These are phyloP conservation scores for Scomber scombrus DNA, from an alignment of 2,113 vertebrate species.

Conservation along the genomic window DNA sequence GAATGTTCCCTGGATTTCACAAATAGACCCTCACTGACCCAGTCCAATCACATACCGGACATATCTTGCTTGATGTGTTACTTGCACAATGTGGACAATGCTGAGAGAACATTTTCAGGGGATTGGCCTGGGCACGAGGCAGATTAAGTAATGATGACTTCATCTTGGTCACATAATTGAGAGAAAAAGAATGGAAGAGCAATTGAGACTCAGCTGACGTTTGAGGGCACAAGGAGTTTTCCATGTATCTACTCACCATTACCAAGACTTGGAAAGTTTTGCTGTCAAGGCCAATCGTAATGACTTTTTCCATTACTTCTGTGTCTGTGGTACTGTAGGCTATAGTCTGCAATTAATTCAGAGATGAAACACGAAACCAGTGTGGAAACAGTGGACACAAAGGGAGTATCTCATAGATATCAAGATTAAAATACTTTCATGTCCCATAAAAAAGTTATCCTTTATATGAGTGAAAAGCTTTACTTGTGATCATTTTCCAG, in stretches of 20 bases:
- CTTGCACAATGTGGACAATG: slow-evolving; percentile 25
- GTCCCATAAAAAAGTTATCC: slow-evolving; percentile 2
- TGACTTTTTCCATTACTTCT: slow-evolving; percentile 75
- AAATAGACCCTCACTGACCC: slow-evolving; percentile 32
- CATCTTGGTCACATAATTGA: slow-evolving; percentile 36
- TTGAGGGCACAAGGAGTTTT: slow-evolving; percentile 67
- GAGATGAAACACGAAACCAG: slow-evolving; percentile 55
- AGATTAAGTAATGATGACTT: slow-evolving; percentile 51
- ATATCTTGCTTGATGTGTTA: slow-evolving; percentile 41
- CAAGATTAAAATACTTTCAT: slow-evolving; percentile 19
- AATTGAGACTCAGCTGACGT: background rate
- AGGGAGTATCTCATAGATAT: slow-evolving; percentile 17
- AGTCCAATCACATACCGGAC: slow-evolving; percentile 51
- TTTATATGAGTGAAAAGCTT: slow-evolving; percentile 12
- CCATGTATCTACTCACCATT: slow-evolving; percentile 56
- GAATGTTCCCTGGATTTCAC: slow-evolving; percentile 42
- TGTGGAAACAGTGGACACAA: slow-evolving; percentile 42
- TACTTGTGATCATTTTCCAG: background rate
- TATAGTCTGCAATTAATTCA: slow-evolving; percentile 55
- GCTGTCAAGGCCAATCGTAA: slow-evolving; percentile 48
- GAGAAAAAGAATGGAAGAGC: slow-evolving; percentile 3
- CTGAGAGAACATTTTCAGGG: slow-evolving; percentile 8
- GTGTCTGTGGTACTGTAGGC: slow-evolving; percentile 36
- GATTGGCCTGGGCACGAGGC: background rate
- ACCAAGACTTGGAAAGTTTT: slow-evolving; percentile 63